Conservation (phyloP, 2,888 invertebrate species). For the Drosophila macrospina region DNA sequence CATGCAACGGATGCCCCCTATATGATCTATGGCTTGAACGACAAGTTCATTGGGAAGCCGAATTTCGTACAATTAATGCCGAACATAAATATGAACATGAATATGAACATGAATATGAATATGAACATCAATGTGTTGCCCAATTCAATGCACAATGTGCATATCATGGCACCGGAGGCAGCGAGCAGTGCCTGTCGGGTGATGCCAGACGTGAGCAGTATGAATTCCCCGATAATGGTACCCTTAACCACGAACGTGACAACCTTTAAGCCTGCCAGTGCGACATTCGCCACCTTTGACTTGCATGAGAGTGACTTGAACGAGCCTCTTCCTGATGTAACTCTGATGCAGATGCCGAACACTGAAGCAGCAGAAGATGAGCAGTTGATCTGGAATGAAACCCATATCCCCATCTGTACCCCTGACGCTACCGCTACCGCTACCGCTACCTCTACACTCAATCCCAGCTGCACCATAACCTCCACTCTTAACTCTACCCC, state of each 20-base stretch:
- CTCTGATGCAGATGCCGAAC: background rate
- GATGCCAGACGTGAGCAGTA: conserved; percentile 1
- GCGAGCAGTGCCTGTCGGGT: no score
- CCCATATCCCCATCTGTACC: no score
- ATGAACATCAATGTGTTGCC: conserved; percentile 1
- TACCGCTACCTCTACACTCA: no score
- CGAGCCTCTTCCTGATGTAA: background rate
- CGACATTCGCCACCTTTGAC: background rate
- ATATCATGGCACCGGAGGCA: background rate
- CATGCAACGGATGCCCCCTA: conserved; percentile 2
- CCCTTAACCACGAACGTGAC: background rate
- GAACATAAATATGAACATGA: conserved; percentile 19
- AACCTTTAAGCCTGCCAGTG: background rate
- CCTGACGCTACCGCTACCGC: no score
- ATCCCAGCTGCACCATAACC: no score
- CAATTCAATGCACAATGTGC: background rate
- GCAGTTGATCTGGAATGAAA: background rate
- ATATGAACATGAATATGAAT: conserved; percentile 1
- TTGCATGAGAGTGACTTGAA: conserved; percentile 3
- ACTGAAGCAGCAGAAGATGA: background rate
- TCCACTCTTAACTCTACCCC: no score
- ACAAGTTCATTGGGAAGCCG: background rate
- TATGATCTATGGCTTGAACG: conserved; percentile 18
- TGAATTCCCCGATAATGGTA: conserved; percentile 7
- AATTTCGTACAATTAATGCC: conserved; percentile 18